Conservation (phyloP, 2,797 vertebrate genomes). For the Phoeniculus purpureus region DNA sequence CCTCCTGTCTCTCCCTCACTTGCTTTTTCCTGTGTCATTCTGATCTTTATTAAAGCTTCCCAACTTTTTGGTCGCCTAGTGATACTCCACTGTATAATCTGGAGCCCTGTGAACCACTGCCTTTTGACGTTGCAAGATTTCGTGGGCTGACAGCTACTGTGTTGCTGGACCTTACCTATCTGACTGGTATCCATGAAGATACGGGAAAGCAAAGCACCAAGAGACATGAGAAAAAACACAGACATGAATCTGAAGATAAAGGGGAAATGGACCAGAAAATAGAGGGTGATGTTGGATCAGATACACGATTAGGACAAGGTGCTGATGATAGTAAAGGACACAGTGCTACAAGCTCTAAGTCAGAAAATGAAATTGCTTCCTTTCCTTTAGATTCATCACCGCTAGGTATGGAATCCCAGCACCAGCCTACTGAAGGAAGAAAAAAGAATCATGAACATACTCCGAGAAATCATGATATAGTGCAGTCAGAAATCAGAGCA, state of each 20-base stretch:
- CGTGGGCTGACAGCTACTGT: slow-evolving; percentile 93
- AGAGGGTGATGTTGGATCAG: slow-evolving; percentile 77
- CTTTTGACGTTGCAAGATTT: slow-evolving; percentile 94
- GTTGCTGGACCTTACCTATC: slow-evolving; percentile 93
- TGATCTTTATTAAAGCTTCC: slow-evolving; percentile 98
- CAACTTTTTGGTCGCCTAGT: slow-evolving; percentile 99
- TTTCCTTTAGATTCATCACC: slow-evolving; percentile 79
- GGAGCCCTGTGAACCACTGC: slow-evolving; percentile 96
- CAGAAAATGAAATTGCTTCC: slow-evolving; percentile 86
- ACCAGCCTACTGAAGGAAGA: slow-evolving; percentile 80
- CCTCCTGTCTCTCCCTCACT: slow-evolving; percentile 92
- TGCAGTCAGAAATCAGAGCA: slow-evolving; percentile 90
- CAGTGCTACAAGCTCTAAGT: slow-evolving; percentile 79
- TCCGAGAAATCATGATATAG: slow-evolving; percentile 83
- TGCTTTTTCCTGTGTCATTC: slow-evolving; percentile 92
- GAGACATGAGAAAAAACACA: slow-evolving; percentile 91
- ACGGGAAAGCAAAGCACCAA: slow-evolving; percentile 83
- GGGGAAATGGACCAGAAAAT: slow-evolving; percentile 79
- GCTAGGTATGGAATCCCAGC: slow-evolving; percentile 74
- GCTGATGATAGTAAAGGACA: slow-evolving; percentile 88
- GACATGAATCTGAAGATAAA: slow-evolving; percentile 82
- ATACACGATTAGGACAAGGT: slow-evolving; percentile 82
- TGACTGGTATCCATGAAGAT: slow-evolving; percentile 96
- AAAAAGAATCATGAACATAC: slow-evolving; percentile 89
- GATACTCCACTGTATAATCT: slow-evolving; percentile 98